Percentiles rank a stretch among this genome's conserved stretches.
Conservation (phyloP, 1,140 invertebrate genomes). For the Anthonomus grandis region DNA sequence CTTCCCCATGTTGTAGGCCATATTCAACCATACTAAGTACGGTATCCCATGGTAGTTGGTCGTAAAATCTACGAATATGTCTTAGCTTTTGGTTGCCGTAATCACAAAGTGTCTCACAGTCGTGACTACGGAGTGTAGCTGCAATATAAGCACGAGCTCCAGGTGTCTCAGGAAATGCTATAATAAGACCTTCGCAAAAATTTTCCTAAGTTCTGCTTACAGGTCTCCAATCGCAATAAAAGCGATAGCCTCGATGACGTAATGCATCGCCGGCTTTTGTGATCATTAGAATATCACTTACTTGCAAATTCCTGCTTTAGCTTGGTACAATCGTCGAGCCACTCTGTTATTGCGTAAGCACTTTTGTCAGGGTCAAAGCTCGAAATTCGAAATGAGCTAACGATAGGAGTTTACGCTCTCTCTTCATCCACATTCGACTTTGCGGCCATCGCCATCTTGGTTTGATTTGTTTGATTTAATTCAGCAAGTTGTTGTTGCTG, state of each 20-base stretch:
- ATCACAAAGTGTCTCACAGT: constrained; percentile 24
- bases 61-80: neutral
- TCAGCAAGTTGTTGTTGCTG: too few species aligned
- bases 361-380: constrained; percentile 22
- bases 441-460: constrained; percentile 9
- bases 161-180: too few species aligned
- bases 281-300: constrained; percentile 22
- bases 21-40: too few species aligned
- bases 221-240: neutral
- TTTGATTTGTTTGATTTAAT: constrained; percentile 1
- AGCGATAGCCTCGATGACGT: too few species aligned
- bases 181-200: too few species aligned
- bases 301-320: constrained; percentile 22
- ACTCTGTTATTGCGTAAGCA: constrained; percentile 18
- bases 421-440: neutral
- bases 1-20: constrained; percentile 21
- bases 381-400: constrained; percentile 15
- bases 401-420: neutral
- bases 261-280: too few species aligned
- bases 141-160: constrained; percentile 19
- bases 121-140: constrained; percentile 21
- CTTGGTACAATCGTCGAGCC: too few species aligned
- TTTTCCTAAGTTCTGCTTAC: too few species aligned
- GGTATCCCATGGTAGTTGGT: too few species aligned
- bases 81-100: constrained; percentile 16